Base-by-base conservation (phyloP, 1,140 invertebrate species). In the Musca vetustissima region DNA sequence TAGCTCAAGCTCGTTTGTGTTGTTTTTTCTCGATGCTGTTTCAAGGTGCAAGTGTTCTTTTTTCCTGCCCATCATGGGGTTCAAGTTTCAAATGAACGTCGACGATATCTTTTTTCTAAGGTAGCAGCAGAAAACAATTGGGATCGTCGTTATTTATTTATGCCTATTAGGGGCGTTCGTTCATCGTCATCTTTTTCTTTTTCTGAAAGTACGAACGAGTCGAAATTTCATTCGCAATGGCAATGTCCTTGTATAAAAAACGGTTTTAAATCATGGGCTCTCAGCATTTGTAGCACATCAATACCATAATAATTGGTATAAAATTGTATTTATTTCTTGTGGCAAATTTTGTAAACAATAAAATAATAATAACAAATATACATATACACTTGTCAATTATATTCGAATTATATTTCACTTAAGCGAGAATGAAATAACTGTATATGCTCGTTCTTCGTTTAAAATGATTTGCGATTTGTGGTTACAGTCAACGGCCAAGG, bases 211-310 rank as follows among this genome's bases (percentile, higher is more conserved):
- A 28, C 3, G 28, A 4, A 8, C 8, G 3, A 28, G 28, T 28
- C 28, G 8, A 4, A 28, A 8, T 3, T 43, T 43, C 11, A 2
- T 43, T 43, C 13, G 36, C 22, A 25, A 52, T 76, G 75, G 70
- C 76, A 80, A 78, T 78, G 78, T 80, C 76, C 76, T 80, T 80
- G 78, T 75, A 77, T 76, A 77, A 78, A 78, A 80, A 80, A 80
- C 76, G 75, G 78, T 78, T 77, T 73, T 71, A 47, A 61, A 57
- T 71, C 73, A 71, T 74, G 75, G 78, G 78, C 66, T 72, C 70
- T 65, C 78, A 80, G 72, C 57, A 68, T 13, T 22, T 21, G 2
- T 19, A 69, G 64, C 24, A 47, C 4, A 14, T 1, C 28, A 52
- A 19, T n/a, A 28, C 4, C 32, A 7, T 36, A 43, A n/a, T 32